These are phyloP conservation scores for Fragum fragum DNA, from an alignment of 2,888 invertebrate genomes.

Conservation along the genomic window DNA sequence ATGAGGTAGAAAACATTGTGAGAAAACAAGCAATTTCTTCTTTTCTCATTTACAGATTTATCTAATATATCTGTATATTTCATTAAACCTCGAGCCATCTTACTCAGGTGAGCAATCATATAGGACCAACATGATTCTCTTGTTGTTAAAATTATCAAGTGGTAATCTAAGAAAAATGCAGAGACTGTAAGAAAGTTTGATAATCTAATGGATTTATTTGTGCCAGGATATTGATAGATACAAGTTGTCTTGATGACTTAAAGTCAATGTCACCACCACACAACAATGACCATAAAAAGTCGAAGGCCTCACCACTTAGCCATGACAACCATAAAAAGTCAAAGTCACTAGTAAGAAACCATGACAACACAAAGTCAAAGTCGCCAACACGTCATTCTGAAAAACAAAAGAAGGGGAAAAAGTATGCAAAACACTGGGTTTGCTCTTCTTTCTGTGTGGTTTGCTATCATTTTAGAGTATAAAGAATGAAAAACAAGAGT, in stretches of 20 bases:
- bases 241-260: slow-evolving; percentile 35
- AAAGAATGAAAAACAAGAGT: no score
- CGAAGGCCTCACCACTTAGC: slow-evolving; percentile 11
- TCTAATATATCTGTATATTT: no score
- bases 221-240: slow-evolving; percentile 46
- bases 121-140: no score
- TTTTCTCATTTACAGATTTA: no score
- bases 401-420: slow-evolving; percentile 27
- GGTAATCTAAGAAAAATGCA: no score
- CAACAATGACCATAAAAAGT: slow-evolving; percentile 19
- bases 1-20: no score
- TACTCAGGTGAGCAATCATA: no score
- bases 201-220: slow-evolving; percentile 1
- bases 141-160: no score
- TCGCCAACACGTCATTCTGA: slow-evolving; percentile 14
- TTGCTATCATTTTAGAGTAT: neutral
- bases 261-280: slow-evolving; percentile 29
- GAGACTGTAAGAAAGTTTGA: no score
- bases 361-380: slow-evolving; percentile 17
- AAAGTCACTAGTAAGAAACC: neutral
- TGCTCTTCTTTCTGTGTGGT: neutral
- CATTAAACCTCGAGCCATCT: no score
- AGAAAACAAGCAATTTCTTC: no score
- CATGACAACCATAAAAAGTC: slow-evolving; percentile 16
- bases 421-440: slow-evolving; percentile 14